Base-by-base conservation (phyloP, 2,113 vertebrate genomes). In the Mus musculus region DNA sequence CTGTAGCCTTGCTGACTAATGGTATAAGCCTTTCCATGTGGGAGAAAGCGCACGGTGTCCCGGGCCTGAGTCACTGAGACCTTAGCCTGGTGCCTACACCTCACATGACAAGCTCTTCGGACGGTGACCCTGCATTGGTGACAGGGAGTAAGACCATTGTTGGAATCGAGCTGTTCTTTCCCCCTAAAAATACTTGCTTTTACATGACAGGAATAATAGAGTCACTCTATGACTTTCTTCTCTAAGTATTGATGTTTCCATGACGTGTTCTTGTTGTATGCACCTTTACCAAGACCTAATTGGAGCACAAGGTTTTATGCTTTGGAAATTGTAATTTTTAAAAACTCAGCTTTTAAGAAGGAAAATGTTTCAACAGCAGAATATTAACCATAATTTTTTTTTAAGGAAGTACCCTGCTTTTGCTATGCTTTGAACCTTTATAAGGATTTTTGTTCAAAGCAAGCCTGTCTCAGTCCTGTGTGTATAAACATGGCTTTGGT, bases 401-500 rank as follows among this genome's bases (percentile, higher is more conserved):
- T 59, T 81, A n/a, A 61, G 46, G 33, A 42, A 36, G 56, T 6
- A 56, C 63, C 54, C 73, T 92, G 30, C 11, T 87, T 97, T 94
- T 84, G 54, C n/a, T 89, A 13, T 91, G 56, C 42, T 65, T n/a
- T 61, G 69, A 92, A 36, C 19, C 7, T 84, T 73, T 90, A 7
- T 87, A 97, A 96, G 81, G 56, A 87, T 33, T 6, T 85, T 93
- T 95, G 73, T 89, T 92, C 42, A 4, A 20, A 89, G 94, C 65
- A 89, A 94, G 75, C 76, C 80, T 81, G 46, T 87, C 78, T 84
- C 26, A 52, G 8, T 59, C 0, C 36, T 9, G 0, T 88, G 72
- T 88, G 90, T 94, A 63, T 94, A 92, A 95, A 77, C 78, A 85
- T n/a, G 54, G 52, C 90, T 88, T 88, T 76, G 94, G 72, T 73